Base-by-base conservation (phyloP, 2,888 invertebrate genomes). In the Lasioglossum morio region DNA sequence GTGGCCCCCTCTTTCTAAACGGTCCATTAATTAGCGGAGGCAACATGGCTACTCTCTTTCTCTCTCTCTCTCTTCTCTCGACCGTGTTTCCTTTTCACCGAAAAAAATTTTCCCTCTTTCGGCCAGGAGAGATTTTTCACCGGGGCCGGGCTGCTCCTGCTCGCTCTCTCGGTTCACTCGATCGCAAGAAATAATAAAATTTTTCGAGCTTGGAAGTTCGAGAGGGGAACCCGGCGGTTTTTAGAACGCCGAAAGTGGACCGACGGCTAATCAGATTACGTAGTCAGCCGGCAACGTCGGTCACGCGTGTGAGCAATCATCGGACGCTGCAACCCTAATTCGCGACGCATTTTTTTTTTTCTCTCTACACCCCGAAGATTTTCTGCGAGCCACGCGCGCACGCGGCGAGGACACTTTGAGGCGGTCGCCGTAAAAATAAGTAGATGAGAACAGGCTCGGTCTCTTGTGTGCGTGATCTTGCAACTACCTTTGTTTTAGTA, bases 21-120 rank as follows among this genome's bases (percentile, higher is more conserved):
- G 90, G 82, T 90, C 87, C 89, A 90, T 92, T 93, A 92, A 93
- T 93, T 93, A 92, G 88, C 85, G 87, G 73, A 74, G 82, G 77
- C 86, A 88, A 76, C 79, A 87, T 90, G 87, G 86, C 88, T 37
- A 69, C 76, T 88, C 82, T 88, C 81, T n/a, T n/a, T n/a, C n/a
- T n/a, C n/a, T n/a, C n/a, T n/a, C n/a, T n/a, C 60, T 27, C 60
- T 10, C 27, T 60, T 27, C 60, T 60, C 66, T 66, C 66, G 34
- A 19, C 81, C 81, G 83, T 72, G 69, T 79, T 80, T 77, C 75
- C 76, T 85, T 78, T 81, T 53, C 60, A 63, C 60, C 60, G 60
- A 63, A 63, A 63, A 63, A 63, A 63, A 53, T 30, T 27, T 63
- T 16, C 60, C 27, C 27, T 63, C 53, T 53, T 53, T 53, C 53